Conservation (phyloP, 1,140 invertebrate species). For the Drosophila baimaii region DNA sequence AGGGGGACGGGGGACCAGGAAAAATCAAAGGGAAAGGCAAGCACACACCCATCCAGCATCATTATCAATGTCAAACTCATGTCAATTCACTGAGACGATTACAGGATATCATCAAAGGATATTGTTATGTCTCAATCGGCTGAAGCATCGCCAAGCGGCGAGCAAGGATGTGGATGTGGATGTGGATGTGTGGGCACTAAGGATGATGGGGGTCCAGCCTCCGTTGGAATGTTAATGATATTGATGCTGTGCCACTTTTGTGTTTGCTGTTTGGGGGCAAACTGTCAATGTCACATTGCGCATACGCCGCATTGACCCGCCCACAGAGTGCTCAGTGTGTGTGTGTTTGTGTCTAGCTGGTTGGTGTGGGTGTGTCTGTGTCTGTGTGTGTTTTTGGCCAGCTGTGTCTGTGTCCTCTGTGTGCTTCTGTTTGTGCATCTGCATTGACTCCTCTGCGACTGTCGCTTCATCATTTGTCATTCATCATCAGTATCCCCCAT, state of each 20-base stretch:
- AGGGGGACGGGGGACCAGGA: neutral
- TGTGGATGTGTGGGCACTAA: too few species aligned
- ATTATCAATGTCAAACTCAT: constrained; percentile 81
- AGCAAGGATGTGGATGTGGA: neutral
- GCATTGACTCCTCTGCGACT: constrained; percentile 21
- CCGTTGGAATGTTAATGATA: constrained; percentile 58
- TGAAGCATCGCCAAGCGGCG: constrained; percentile 25
- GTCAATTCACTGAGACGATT: constrained; percentile 77
- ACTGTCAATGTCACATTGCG: constrained; percentile 74
- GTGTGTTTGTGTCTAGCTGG: neutral
- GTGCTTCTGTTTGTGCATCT: constrained; percentile 30
- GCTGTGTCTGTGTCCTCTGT: neutral
- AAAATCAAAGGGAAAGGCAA: constrained; percentile 8
- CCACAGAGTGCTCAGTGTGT: constrained; percentile 24
- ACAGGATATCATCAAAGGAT: constrained; percentile 80
- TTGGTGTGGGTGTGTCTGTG: neutral
- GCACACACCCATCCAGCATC: constrained; percentile 33
- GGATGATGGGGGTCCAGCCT: constrained; percentile 7
- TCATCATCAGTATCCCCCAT: constrained; percentile 22
- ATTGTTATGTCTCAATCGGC: constrained; percentile 79
- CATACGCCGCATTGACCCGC: constrained; percentile 67
- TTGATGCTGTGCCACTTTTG: constrained; percentile 47
- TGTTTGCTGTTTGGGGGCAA: constrained; percentile 47
- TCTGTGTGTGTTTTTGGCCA: neutral
- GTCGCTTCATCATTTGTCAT: constrained; percentile 22